Evolutionary conservation across 92 coral and sea anemone species (phyloP), one percentile per base, ranked within the genome.

Genomic region (Zoanthus sansibaricus): DNA sequence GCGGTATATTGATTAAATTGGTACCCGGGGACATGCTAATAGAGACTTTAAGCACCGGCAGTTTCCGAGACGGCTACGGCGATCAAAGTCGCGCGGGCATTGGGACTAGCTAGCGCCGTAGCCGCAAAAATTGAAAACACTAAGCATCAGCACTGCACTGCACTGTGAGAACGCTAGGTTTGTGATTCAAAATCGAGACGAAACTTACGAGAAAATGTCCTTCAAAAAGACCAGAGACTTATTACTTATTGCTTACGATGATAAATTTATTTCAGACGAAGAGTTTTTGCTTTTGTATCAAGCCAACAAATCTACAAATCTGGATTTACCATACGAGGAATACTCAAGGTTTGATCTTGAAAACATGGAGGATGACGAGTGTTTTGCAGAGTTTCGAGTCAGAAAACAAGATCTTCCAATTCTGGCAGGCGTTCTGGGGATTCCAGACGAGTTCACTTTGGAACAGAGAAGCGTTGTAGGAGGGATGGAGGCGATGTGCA

Each of bases 241-340:
- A 51, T 69, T 89, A 20, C 72, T 89, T 42, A 77, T 75, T 86
- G 89, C 89, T 71, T 89, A 48, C 72, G 93, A 89, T 71, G 89
- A 82, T 32, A 75, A 79, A 44, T 6, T 86, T 51, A 89, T 92
- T 64, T 55, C 91, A 73, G 90, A 86, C 47, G 92, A 92, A 71
- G 94, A 91, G 47, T 89, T 88, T 88, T 7, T 79, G 79, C 86
- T 92, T 64, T 73, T 89, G 49, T 89, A 79, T 68, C 83, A 89
- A 15, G 49, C 44, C 46, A 86, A 89, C 78, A 89, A 70, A 48
- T 89, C 94, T 20, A 78, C 47, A 80, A 92, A 89, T 79, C 62
- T 89, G 72, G 91, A 92, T 92, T 92, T 92, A 55, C 92, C 90
- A 47, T 86, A 86, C 89, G 94, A 92, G 33, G 55, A 75, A 10